A percentile compares a stretch with the other conserved stretches of the same genome.
These are phyloP conservation scores for Cactoblastis cactorum DNA, from an alignment of 2,888 invertebrate genomes.

Conservation along the genomic window DNA sequence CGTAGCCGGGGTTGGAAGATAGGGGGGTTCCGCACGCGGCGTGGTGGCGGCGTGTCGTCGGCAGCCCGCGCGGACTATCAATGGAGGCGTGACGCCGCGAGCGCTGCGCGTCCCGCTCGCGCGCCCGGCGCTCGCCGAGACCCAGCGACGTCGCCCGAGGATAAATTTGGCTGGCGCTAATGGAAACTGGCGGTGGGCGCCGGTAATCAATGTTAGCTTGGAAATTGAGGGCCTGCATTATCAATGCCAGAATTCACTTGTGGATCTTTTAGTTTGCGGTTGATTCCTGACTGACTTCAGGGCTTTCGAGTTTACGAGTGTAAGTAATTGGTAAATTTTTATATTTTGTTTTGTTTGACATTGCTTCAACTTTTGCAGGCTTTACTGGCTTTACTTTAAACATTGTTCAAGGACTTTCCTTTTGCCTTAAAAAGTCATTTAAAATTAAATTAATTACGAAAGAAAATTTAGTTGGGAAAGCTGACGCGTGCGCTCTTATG, in stretches of 20 bases:
- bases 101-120: slow-evolving; percentile 55
- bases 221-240: slow-evolving; percentile 57
- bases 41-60: slow-evolving; percentile 53
- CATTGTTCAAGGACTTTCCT: too few relatives aligned
- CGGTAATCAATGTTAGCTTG: slow-evolving; percentile 73
- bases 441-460: too few relatives aligned
- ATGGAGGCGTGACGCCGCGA: slow-evolving; percentile 43
- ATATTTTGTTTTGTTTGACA: too few relatives aligned
- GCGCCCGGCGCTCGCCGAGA: slow-evolving; percentile 49
- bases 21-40: slow-evolving; percentile 43
- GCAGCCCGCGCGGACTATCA: slow-evolving; percentile 69
- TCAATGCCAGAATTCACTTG: slow-evolving; percentile 30
- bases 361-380: too few relatives aligned
- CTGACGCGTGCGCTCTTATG: too few relatives aligned
- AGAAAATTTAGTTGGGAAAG: too few relatives aligned
- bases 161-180: slow-evolving; percentile 78
- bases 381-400: too few relatives aligned
- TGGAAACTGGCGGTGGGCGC: slow-evolving; percentile 66
- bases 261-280: slow-evolving; percentile 12
- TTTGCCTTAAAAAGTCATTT: too few relatives aligned
- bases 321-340: too few relatives aligned
- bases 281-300: slow-evolving; percentile 6
- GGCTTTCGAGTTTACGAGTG: not conserved
- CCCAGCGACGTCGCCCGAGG: slow-evolving; percentile 66
- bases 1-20: slow-evolving; percentile 44